Percentiles rank a stretch among this genome's conserved stretches.
These are phyloP conservation scores for Mola mola DNA, from an alignment of 2,113 vertebrate species.

Conservation along the genomic window DNA sequence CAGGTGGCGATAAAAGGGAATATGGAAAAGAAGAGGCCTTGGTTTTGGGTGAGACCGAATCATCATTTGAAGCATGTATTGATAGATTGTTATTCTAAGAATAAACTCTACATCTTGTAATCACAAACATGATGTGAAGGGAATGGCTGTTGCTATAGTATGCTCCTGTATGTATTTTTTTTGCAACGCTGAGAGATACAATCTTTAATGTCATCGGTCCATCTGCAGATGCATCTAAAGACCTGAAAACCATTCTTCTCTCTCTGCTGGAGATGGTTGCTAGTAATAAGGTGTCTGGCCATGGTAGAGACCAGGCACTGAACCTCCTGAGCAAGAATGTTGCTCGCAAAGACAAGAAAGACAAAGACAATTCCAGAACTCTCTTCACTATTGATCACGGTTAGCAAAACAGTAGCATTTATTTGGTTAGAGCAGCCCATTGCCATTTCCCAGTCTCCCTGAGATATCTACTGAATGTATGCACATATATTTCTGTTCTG, in stretches of 20 bases:
- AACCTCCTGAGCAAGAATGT: constrained; percentile 94
- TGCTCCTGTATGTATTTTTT: neutral
- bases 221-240: constrained; percentile 87
- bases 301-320: constrained; percentile 92
- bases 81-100: neutral
- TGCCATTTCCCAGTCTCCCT: neutral
- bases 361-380: constrained; percentile 85
- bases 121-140: neutral
- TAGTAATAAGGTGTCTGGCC: constrained; percentile 91
- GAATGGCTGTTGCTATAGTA: neutral
- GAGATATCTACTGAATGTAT: neutral
- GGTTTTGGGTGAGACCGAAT: constrained; percentile 86
- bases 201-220: neutral
- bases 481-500: constrained; percentile 12
- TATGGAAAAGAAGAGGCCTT: constrained; percentile 92
- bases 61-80: neutral
- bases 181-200: neutral
- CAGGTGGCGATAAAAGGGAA: constrained; percentile 86
- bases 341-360: constrained; percentile 86
- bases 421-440: neutral
- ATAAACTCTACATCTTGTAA: no score
- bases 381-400: constrained; percentile 92
- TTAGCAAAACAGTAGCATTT: constrained; percentile 67
- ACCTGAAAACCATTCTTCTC: constrained; percentile 88
- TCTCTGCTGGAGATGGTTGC: constrained; percentile 91